Percentiles rank a stretch among this genome's conserved stretches.
Evolutionary conservation across 2,113 vertebrate genomes (phyloP).

Genomic region (Hippolais icterina): DNA sequence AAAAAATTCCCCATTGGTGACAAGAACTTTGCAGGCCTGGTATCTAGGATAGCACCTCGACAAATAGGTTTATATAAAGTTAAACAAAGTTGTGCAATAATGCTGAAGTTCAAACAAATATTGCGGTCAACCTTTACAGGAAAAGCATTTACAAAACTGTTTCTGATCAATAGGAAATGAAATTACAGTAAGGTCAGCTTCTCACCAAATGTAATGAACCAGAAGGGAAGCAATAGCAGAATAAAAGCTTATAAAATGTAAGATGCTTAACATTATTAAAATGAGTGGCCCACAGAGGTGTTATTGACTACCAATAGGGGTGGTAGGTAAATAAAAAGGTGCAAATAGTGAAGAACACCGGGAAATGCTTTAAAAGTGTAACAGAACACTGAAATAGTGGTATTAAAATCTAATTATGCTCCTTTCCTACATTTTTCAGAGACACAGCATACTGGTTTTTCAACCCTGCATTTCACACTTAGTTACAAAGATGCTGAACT

Average conservation of each 20-base stretch:
- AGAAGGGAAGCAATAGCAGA: not conserved
- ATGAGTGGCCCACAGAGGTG: accelerated
- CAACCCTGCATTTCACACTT: not conserved
- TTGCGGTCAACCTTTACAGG: not conserved
- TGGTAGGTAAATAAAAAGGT: accelerated
- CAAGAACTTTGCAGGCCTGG: not conserved
- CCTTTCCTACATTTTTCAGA: not conserved
- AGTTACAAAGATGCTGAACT: accelerated
- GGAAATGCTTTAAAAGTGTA: not conserved
- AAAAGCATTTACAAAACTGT: not conserved
- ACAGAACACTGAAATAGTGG: accelerated
- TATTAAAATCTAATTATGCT: not conserved
- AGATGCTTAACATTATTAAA: not conserved
- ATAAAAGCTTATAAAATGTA: accelerated
- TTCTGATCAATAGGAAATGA: not conserved
- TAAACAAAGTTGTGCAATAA: slow-evolving; percentile 44
- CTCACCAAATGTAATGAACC: not conserved
- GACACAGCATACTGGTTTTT: accelerated
- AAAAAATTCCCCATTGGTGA: not conserved
- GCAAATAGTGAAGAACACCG: accelerated
- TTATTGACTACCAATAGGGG: accelerated
- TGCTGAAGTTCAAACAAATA: slow-evolving; percentile 51
- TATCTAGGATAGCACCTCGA: not conserved
- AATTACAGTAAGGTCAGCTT: not conserved
- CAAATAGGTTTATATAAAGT: not conserved